A percentile compares a stretch with the other conserved stretches of the same genome.
Evolutionary conservation across 2,113 vertebrate genomes (phyloP).

Genomic region (Rhodinocichla rosea): DNA sequence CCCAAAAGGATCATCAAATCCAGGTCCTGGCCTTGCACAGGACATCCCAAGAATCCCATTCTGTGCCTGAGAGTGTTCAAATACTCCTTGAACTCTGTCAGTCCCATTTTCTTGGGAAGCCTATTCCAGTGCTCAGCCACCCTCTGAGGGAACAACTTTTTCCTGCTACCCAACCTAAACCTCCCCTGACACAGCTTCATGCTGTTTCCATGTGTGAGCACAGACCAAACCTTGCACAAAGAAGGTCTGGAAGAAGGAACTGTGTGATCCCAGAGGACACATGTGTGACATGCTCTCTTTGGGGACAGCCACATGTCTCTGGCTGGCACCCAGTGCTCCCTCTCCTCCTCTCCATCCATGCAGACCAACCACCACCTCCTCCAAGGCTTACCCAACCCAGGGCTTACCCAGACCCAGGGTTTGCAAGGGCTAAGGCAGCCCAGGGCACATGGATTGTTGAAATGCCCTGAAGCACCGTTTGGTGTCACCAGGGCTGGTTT

Average conservation of each 20-base stretch:
- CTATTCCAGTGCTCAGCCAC: neutral
- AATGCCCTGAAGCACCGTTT: neutral
- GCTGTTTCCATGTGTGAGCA: neutral
- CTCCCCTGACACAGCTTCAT: neutral
- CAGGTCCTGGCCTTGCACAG: neutral
- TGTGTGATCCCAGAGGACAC: neutral
- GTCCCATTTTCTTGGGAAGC: neutral
- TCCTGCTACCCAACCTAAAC: neutral
- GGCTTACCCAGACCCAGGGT: neutral
- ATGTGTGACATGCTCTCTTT: neutral
- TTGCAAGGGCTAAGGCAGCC: neutral
- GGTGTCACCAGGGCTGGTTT: fast-evolving
- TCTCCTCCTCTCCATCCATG: neutral
- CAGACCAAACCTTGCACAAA: neutral
- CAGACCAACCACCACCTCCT: neutral
- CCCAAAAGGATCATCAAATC: fast-evolving
- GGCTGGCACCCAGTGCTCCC: neutral
- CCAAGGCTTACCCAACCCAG: neutral
- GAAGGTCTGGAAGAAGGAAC: neutral
- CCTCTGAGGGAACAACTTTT: neutral
- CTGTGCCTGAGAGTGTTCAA: neutral
- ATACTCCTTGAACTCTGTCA: neutral
- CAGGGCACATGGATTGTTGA: fast-evolving
- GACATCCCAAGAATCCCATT: neutral
- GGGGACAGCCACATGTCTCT: neutral